Evolutionary conservation across 2,113 vertebrate genomes (phyloP).

Genomic region (Sebastes fasciatus): DNA sequence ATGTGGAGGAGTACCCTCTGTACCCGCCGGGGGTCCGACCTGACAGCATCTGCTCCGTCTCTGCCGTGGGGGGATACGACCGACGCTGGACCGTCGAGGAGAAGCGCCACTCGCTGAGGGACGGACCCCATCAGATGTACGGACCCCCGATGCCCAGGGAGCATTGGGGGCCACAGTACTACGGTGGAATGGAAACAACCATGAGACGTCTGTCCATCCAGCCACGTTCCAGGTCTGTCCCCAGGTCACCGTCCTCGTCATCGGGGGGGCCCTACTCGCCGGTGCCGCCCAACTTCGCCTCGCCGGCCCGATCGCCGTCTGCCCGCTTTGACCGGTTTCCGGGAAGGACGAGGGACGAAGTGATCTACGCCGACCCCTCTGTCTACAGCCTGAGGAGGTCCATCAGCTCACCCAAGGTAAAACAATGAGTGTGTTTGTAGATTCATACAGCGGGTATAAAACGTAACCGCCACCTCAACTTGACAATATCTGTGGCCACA

Average conservation of each 20-base stretch:
- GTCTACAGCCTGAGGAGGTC: slow-evolving; percentile 90
- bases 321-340: slow-evolving; percentile 86
- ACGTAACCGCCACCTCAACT: neutral
- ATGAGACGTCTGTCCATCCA: slow-evolving; percentile 91
- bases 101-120: slow-evolving; percentile 88
- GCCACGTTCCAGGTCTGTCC: slow-evolving; percentile 94
- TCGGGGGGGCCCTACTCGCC: slow-evolving; percentile 88
- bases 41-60: slow-evolving; percentile 95
- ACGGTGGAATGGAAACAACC: slow-evolving; percentile 86
- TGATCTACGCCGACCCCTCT: slow-evolving; percentile 88
- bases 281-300: slow-evolving; percentile 85
- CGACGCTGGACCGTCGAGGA: slow-evolving; percentile 89
- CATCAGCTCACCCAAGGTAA: slow-evolving; percentile 95
- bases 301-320: slow-evolving; percentile 90
- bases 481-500: neutral
- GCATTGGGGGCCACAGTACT: slow-evolving; percentile 76
- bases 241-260: slow-evolving; percentile 90
- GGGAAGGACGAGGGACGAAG: slow-evolving; percentile 85
- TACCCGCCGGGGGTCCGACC: slow-evolving; percentile 90
- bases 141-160: slow-evolving; percentile 74
- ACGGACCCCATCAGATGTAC: slow-evolving; percentile 82
- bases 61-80: slow-evolving; percentile 87
- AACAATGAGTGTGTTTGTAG: neutral
- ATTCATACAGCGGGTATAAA: neutral
- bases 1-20: slow-evolving; percentile 90